Conservation (phyloP, 2,797 vertebrate species). For the Darevskia mixta region DNA sequence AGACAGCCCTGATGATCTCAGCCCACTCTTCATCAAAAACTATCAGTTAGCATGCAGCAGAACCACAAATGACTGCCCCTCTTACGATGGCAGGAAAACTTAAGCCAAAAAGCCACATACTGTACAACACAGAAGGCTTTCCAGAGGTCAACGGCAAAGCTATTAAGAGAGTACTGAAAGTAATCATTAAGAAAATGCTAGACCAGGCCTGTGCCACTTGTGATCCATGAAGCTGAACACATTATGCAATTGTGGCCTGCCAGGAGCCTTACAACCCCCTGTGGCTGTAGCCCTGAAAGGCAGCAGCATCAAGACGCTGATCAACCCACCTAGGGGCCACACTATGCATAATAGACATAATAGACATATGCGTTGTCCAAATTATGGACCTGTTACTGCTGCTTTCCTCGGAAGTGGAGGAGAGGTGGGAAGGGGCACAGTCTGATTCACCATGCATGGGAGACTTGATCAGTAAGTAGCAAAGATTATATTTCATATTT, state of each 20-base stretch:
- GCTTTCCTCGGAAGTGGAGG: neutral
- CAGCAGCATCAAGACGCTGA: neutral
- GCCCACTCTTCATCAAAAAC: slow-evolving; percentile 42
- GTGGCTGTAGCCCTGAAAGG: neutral
- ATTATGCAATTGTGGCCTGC: neutral
- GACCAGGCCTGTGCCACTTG: neutral
- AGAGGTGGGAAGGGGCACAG: neutral
- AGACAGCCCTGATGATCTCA: slow-evolving; percentile 35
- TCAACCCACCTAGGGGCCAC: too few relatives aligned
- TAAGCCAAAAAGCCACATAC: slow-evolving; percentile 18
- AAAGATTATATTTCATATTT: too few relatives aligned
- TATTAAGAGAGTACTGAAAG: neutral
- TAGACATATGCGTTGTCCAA: neutral
- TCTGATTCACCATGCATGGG: neutral
- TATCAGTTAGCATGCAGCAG: neutral
- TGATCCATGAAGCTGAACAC: neutral
- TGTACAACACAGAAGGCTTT: neutral
- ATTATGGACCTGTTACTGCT: neutral
- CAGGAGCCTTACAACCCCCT: neutral
- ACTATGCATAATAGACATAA: neutral
- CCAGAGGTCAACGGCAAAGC: slow-evolving; percentile 2
- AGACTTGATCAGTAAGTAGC: neutral
- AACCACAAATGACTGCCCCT: neutral
- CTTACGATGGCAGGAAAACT: slow-evolving; percentile 2
- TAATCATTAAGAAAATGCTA: neutral